Evolutionary conservation across 2,888 invertebrate species (phyloP).

Genomic region (Polia nebulosa): DNA sequence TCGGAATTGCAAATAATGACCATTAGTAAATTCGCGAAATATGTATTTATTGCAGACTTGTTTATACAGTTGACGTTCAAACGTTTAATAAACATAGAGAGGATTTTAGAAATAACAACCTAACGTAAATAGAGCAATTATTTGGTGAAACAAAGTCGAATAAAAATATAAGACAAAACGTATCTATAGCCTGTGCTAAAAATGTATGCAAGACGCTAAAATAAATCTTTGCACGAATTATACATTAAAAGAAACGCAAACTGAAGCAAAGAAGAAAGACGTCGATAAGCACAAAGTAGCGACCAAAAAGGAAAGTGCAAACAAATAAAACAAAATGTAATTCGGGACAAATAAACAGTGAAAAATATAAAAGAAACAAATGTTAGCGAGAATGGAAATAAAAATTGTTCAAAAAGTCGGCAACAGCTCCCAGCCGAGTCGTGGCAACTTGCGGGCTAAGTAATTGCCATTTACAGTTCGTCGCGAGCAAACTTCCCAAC

Average conservation of each 20-base stretch:
- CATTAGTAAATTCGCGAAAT: constrained; percentile 49
- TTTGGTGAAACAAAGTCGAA: not conserved
- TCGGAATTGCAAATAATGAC: constrained; percentile 53
- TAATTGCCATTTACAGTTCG: constrained; percentile 85
- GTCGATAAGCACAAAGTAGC: constrained; percentile 31
- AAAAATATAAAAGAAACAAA: constrained; percentile 55
- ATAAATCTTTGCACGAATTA: constrained; percentile 9
- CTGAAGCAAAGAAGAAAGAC: constrained; percentile 23
- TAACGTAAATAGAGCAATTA: constrained; percentile 1
- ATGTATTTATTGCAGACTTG: constrained; percentile 38
- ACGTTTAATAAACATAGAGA: constrained; percentile 27
- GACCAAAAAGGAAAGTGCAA: constrained; percentile 42
- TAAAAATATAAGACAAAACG: too few relatives aligned
- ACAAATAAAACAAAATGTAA: constrained; percentile 53
- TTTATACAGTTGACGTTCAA: constrained; percentile 28
- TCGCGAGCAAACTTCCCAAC: constrained; percentile 77
- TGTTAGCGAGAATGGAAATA: constrained; percentile 65
- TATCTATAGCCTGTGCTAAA: too few relatives aligned
- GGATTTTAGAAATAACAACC: constrained; percentile 11
- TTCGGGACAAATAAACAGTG: constrained; percentile 47
- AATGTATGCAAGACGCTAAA: not conserved
- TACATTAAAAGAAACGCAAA: constrained; percentile 13
- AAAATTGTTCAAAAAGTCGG: constrained; percentile 67
- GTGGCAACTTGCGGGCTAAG: constrained; percentile 80
- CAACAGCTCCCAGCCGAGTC: constrained; percentile 75